Evolutionary conservation across 2,888 invertebrate genomes (phyloP).

Genomic region (Griposia aprilina): DNA sequence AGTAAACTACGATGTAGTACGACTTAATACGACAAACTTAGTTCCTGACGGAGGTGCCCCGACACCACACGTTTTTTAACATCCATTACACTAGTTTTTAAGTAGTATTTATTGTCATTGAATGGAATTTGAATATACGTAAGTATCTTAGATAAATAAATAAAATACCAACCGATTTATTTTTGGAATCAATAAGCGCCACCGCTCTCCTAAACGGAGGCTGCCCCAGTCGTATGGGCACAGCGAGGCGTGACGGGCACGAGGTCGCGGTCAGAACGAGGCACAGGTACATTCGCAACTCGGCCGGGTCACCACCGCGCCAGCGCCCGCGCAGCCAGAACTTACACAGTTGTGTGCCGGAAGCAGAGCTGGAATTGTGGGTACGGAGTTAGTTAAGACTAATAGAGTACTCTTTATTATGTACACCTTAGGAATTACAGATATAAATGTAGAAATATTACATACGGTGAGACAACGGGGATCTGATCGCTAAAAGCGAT

Average conservation of each 20-base stretch:
- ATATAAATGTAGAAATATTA: background rate
- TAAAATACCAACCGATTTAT: conserved; percentile 72
- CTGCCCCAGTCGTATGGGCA: conserved; percentile 70
- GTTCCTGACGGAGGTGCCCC: no score
- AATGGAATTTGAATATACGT: no score
- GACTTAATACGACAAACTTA: no score
- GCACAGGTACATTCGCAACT: conserved; percentile 76
- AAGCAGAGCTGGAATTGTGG: conserved; percentile 58
- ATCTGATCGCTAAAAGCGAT: background rate
- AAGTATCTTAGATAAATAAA: background rate
- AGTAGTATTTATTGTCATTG: no score
- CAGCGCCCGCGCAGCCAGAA: conserved; percentile 81
- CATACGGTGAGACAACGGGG: background rate
- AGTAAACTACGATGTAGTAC: no score
- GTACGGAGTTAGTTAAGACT: background rate
- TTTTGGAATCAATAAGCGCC: conserved; percentile 65
- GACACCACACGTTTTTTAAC: no score
- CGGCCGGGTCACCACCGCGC: conserved; percentile 76
- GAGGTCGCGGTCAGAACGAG: conserved; percentile 68
- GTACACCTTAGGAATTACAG: background rate
- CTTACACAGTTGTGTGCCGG: conserved; percentile 76
- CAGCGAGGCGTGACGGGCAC: conserved; percentile 65
- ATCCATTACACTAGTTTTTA: no score
- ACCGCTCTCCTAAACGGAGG: conserved; percentile 75
- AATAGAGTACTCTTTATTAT: background rate